phyloP scores from a whole-genome alignment of 1,140 invertebrate species.

The Drosophila dunni region DNA sequence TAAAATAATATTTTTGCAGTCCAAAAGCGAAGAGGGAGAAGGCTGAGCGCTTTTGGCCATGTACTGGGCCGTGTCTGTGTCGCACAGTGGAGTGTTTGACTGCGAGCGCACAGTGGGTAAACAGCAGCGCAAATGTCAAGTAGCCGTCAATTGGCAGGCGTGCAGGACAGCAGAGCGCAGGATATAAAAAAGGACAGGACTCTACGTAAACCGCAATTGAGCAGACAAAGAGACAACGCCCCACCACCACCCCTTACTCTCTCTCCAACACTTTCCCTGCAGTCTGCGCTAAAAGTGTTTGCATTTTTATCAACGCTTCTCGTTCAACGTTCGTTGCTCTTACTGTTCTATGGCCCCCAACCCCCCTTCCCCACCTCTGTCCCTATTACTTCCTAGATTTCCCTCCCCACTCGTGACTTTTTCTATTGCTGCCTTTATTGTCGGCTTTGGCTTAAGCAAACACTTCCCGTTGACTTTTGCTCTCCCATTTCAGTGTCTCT shows the following conservation, averaged over 20 bases:
- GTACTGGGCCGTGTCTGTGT: neutral
- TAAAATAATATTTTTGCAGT: conserved; percentile 75
- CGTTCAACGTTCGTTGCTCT: conserved; percentile 28
- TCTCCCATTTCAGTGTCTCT: conserved; percentile 4
- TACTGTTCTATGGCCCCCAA: too few relatives aligned
- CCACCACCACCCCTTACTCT: too few relatives aligned
- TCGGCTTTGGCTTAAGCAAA: conserved; percentile 59
- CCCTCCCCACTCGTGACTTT: conserved; percentile 20
- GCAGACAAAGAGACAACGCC: conserved; percentile 29
- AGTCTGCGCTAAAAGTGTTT: conserved; percentile 64
- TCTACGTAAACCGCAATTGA: conserved; percentile 65
- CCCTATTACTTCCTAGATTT: neutral
- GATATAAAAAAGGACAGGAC: conserved; percentile 2
- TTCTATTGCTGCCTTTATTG: conserved; percentile 32
- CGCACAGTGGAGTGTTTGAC: conserved; percentile 20
- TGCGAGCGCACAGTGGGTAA: conserved; percentile 62
- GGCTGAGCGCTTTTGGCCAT: conserved; percentile 46
- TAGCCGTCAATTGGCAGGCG: conserved; percentile 77
- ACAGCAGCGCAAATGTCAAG: conserved; percentile 76
- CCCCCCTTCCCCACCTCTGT: neutral
- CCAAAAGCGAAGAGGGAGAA: conserved; percentile 25
- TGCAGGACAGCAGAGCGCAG: conserved; percentile 14
- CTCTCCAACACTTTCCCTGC: conserved; percentile 39
- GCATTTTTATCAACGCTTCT: conserved; percentile 66
- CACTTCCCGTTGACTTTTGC: conserved; percentile 72